Evolutionary conservation across 2,797 vertebrate genomes (phyloP).

Genomic region (Crocodylus rhombifer): DNA sequence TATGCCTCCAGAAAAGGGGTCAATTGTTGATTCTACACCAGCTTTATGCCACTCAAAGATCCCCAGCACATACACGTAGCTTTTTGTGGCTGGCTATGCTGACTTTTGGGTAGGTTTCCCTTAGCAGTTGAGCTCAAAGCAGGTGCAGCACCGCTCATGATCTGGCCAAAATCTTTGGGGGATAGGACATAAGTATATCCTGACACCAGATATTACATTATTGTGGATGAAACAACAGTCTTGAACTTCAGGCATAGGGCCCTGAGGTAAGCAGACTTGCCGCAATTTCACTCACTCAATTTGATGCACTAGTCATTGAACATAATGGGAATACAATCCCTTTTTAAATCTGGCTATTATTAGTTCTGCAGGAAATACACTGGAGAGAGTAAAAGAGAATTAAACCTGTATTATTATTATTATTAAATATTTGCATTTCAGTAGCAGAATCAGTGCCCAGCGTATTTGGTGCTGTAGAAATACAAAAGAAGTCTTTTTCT

Average conservation of each 20-base stretch:
- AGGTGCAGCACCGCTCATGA: neutral
- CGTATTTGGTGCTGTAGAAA: neutral
- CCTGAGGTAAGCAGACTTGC: neutral
- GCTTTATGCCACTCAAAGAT: accelerated
- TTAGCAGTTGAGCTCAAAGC: neutral
- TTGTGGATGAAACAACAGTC: neutral
- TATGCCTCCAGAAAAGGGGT: neutral
- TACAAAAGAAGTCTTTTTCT: neutral
- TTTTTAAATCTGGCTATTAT: too few species aligned
- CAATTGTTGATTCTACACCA: neutral
- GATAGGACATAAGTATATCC: neutral
- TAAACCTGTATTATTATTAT: neutral
- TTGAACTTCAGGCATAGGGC: neutral
- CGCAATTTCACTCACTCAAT: neutral
- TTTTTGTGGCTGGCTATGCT: neutral
- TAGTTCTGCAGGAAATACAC: too few species aligned
- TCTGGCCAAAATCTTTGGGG: neutral
- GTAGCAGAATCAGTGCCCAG: neutral
- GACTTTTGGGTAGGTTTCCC: neutral
- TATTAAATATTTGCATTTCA: neutral
- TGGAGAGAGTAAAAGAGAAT: too few species aligned
- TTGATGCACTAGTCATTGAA: neutral
- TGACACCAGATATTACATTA: neutral
- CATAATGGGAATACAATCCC: too few species aligned
- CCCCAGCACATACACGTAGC: neutral